Conservation (phyloP, 2,113 vertebrate genomes). For the Coptodon bakossiorum region DNA sequence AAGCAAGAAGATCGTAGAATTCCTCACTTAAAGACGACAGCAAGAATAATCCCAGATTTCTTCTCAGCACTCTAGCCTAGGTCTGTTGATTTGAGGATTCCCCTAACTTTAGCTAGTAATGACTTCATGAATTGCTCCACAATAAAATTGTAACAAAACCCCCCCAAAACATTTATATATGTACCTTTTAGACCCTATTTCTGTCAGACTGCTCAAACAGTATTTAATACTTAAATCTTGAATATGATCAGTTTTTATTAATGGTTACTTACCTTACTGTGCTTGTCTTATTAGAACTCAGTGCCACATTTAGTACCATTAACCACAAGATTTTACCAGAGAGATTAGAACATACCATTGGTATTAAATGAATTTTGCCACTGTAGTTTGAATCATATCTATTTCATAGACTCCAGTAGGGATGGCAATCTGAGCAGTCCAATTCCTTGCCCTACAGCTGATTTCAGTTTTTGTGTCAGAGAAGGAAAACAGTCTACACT, state of each 20-base stretch:
- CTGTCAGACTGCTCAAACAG: neutral
- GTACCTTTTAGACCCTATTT: neutral
- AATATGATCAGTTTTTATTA: neutral
- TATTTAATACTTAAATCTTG: neutral
- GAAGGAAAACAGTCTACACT: neutral
- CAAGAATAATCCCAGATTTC: neutral
- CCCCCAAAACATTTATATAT: neutral
- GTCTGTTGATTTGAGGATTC: neutral
- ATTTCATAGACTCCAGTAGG: neutral
- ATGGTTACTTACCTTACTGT: neutral
- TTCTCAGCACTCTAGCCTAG: neutral
- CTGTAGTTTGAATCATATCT: neutral
- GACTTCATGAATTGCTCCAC: neutral
- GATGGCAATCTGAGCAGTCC: neutral
- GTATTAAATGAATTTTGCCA: neutral
- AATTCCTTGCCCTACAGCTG: neutral
- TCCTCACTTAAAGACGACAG: neutral
- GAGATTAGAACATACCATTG: neutral
- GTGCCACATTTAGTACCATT: neutral
- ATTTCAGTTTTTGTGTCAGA: neutral
- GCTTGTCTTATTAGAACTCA: neutral
- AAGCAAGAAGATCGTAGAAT: neutral
- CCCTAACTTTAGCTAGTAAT: neutral
- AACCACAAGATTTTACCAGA: neutral
- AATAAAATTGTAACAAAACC: accelerated